Evolutionary conservation across 1,140 invertebrate genomes (phyloP).

Genomic region (roundworm (Caenorhabditis elegans)): WBcel235 BX284606.5:7506501-7507000

Average conservation of each 20-base stretch:
- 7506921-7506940: too few species aligned
- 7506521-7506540: neutral
- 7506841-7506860: neutral
- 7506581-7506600: constrained; percentile 31
- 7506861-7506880: neutral
- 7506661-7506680: constrained; percentile 32
- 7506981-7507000: too few species aligned
- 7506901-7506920: neutral
- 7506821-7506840: neutral
- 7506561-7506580: neutral
- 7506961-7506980: too few species aligned
- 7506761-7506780: constrained; percentile 3
- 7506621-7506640: constrained; percentile 32
- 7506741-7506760: constrained; percentile 28
- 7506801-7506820: constrained; percentile 20
- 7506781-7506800: constrained; percentile 5
- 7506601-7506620: constrained; percentile 31
- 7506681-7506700: constrained; percentile 32
- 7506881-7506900: neutral
- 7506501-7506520: neutral
- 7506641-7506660: constrained; percentile 33
- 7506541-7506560: neutral
- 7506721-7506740: constrained; percentile 19
- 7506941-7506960: too few species aligned
- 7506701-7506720: constrained; percentile 27